These are phyloP conservation scores for Leptopilina myrica DNA, from an alignment of 2,888 invertebrate genomes.

Conservation along the genomic window DNA sequence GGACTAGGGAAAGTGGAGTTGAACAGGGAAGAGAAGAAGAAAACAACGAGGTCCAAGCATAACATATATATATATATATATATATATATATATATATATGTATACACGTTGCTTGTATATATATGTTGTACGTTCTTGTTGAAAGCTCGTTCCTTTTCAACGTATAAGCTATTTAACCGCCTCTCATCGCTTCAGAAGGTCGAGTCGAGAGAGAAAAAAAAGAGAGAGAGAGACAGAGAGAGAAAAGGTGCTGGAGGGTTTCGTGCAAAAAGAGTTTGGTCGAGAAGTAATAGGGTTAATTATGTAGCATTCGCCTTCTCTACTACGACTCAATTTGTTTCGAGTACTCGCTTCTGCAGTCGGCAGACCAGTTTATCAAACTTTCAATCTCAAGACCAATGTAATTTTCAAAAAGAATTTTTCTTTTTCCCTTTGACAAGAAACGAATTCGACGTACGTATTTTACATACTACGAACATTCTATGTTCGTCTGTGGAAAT, in stretches of 20 bases:
- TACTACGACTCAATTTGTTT: constrained; percentile 33
- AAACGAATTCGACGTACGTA: no score
- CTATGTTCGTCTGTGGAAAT: no score
- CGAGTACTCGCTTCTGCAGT: constrained; percentile 26
- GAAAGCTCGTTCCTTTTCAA: constrained; percentile 18
- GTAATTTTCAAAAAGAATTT: no score
- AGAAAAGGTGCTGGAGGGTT: constrained; percentile 27
- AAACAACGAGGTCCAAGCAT: constrained; percentile 36
- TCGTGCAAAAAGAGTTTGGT: constrained; percentile 30
- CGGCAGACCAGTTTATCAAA: constrained; percentile 23
- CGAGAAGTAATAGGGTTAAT: constrained; percentile 36
- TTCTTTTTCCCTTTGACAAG: no score
- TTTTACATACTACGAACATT: no score
- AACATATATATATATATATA: not conserved
- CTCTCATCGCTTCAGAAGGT: constrained; percentile 28
- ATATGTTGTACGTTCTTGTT: constrained; percentile 21
- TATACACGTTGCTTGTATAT: no score
- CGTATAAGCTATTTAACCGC: constrained; percentile 27
- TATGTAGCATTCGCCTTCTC: constrained; percentile 36
- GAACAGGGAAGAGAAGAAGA: constrained; percentile 24
- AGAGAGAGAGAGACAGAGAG: no score
- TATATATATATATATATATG: not conserved
- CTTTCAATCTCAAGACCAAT: not conserved
- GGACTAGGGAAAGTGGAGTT: not conserved
- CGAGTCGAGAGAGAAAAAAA: not conserved